phyloP scores from a whole-genome alignment of 2,113 vertebrate genomes.

The Serilophus lunatus region DNA sequence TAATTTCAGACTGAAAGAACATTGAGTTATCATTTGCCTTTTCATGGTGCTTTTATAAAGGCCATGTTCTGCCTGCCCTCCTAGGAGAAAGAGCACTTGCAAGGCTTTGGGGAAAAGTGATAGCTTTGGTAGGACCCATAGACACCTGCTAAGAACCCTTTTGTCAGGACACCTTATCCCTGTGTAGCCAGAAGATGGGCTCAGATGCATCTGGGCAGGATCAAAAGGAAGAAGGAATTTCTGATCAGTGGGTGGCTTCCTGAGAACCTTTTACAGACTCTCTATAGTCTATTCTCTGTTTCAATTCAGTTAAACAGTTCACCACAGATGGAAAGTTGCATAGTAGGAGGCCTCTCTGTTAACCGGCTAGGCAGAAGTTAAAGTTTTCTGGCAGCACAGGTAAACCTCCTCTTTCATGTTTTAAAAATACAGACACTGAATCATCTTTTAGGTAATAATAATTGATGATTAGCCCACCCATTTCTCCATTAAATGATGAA shows the following conservation, averaged over 20 bases:
- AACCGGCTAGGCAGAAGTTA: not conserved
- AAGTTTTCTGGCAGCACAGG: not conserved
- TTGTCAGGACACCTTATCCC: not conserved
- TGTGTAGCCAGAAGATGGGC: not conserved
- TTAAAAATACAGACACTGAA: not conserved
- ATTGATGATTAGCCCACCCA: not conserved
- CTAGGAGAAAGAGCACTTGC: not conserved
- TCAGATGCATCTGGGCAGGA: not conserved
- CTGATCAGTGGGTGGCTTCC: not conserved
- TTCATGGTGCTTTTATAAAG: not conserved
- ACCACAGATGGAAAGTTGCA: not conserved
- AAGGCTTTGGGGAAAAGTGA: not conserved
- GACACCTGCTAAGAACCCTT: not conserved
- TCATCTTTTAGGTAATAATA: not conserved
- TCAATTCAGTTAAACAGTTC: not conserved
- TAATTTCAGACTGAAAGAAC: conserved; percentile 14
- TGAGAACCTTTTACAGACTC: not conserved
- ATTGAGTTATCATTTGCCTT: not conserved
- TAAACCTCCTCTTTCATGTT: not conserved
- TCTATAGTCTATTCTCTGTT: not conserved
- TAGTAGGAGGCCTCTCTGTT: not conserved
- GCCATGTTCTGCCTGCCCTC: not conserved
- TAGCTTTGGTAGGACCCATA: not conserved
- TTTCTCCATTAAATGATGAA: not conserved
- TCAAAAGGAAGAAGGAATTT: not conserved